Percentiles rank a stretch among this genome's conserved stretches.
Conservation (phyloP, 1,140 invertebrate species). For the Heliconius congener region DNA sequence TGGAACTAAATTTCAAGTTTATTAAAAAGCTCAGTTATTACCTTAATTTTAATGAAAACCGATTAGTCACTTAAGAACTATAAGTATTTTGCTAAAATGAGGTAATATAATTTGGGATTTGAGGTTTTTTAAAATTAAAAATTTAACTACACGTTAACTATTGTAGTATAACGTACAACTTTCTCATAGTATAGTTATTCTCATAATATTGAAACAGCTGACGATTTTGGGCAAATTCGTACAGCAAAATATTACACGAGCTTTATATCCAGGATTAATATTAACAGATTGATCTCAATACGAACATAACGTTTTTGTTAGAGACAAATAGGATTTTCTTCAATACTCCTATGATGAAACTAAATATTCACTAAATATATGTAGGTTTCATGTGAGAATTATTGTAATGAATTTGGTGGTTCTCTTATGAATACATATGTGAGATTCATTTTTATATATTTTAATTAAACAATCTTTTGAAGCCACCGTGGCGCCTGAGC, state of each 20-base stretch:
- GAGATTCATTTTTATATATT: too few relatives aligned
- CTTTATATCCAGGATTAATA: background rate
- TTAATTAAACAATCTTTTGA: too few relatives aligned
- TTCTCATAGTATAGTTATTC: background rate
- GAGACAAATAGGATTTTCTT: background rate
- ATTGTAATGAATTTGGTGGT: background rate
- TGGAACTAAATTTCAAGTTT: too few relatives aligned
- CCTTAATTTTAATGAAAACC: too few relatives aligned
- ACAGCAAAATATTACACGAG: background rate
- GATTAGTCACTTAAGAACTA: too few relatives aligned
- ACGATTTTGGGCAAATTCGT: background rate
- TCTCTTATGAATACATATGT: too few relatives aligned
- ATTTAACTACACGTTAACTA: background rate
- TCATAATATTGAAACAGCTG: background rate
- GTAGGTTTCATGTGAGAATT: background rate
- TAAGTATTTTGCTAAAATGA: too few relatives aligned
- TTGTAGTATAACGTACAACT: background rate
- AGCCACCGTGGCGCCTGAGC: too few relatives aligned
- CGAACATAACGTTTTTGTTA: background rate
- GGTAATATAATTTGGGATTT: too few relatives aligned
- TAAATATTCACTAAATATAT: background rate
- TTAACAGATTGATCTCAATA: constrained; percentile 17
- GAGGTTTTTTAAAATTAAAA: too few relatives aligned
- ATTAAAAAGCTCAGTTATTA: too few relatives aligned
- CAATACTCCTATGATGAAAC: background rate